A percentile compares a stretch with the other conserved stretches of the same genome.
These are phyloP conservation scores for Pelobates cultripes DNA, from an alignment of 2,797 vertebrate species.

Conservation along the genomic window DNA sequence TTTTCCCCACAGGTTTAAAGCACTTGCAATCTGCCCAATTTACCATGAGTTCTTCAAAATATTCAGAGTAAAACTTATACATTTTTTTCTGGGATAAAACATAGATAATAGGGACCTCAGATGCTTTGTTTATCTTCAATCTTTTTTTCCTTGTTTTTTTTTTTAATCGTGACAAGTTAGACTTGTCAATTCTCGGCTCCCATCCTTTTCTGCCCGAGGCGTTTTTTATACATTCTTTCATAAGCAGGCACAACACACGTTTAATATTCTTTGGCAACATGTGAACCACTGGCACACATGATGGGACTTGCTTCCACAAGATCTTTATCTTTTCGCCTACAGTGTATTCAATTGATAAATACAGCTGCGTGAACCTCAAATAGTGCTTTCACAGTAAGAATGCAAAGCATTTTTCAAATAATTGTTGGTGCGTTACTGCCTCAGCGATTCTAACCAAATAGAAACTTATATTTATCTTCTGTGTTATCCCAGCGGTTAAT, in stretches of 20 bases:
- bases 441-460: background rate
- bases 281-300: conserved; percentile 29
- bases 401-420: background rate
- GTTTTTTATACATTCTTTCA: conserved; percentile 26
- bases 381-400: background rate
- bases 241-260: conserved; percentile 27
- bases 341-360: conserved; percentile 7
- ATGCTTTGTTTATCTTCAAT: background rate
- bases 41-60: too few species aligned
- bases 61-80: too few species aligned
- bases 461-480: too few species aligned
- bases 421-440: background rate
- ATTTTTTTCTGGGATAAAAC: too few species aligned
- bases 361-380: background rate
- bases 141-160: conserved; percentile 14
- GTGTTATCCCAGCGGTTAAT: too few species aligned
- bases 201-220: conserved; percentile 7
- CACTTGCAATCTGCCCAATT: too few species aligned
- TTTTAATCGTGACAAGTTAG: background rate
- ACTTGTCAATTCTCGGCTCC: background rate
- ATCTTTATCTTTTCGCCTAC: background rate
- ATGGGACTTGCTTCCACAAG: background rate
- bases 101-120: background rate
- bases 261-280: background rate
- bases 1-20: too few species aligned